These are phyloP conservation scores for Lampris megalopsis DNA, from an alignment of 2,113 vertebrate species.

Conservation along the genomic window DNA sequence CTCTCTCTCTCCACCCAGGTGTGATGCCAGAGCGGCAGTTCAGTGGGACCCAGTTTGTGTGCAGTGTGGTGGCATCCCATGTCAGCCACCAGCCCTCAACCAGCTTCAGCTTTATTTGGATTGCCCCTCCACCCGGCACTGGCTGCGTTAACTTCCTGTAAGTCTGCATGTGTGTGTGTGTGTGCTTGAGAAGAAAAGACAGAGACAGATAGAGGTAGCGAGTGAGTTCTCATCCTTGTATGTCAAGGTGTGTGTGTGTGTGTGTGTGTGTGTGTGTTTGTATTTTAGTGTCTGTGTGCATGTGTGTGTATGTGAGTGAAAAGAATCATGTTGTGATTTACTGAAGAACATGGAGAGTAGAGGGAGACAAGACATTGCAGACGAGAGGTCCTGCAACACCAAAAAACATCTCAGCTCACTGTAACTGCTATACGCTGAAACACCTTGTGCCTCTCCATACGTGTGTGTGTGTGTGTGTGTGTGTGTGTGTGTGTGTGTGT, in stretches of 20 bases:
- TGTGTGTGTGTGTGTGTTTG: not conserved
- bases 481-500: slow-evolving; percentile 18
- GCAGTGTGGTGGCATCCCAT: slow-evolving; percentile 97
- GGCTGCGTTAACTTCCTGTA: slow-evolving; percentile 99
- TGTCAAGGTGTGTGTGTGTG: not conserved
- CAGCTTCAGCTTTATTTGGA: slow-evolving; percentile 98
- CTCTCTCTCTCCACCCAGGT: slow-evolving; percentile 75
- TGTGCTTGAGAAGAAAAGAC: not conserved
- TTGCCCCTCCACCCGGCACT: slow-evolving; percentile 94
- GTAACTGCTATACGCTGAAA: no score
- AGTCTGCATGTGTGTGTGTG: slow-evolving; percentile 70
- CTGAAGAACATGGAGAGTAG: no score
- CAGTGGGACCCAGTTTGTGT: slow-evolving; percentile 95
- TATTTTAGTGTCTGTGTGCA: not conserved
- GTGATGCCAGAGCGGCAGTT: slow-evolving; percentile 95
- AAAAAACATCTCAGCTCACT: no score
- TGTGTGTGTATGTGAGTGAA: slow-evolving; percentile 11
- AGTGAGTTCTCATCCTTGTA: not conserved
- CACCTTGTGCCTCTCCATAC: no score
- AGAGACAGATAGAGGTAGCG: not conserved
- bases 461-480: not conserved
- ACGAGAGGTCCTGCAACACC: no score
- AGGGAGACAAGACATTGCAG: no score
- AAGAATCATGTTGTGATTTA: slow-evolving; percentile 26
- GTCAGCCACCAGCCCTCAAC: slow-evolving; percentile 95